Conservation (phyloP, 2,113 vertebrate genomes). For the Mugil cephalus region DNA sequence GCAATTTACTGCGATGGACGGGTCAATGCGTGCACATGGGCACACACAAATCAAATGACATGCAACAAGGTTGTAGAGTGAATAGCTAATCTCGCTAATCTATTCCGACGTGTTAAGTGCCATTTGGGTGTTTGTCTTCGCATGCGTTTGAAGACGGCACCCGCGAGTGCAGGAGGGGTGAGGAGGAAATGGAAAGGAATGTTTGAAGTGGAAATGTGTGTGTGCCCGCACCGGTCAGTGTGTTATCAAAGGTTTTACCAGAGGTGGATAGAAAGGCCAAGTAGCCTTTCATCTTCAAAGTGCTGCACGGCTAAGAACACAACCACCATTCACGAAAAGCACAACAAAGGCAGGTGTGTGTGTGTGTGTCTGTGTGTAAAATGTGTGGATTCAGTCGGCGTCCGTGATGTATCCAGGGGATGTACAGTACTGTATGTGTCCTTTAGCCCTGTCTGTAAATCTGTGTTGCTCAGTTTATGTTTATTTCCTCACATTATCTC, state of each 20-base stretch:
- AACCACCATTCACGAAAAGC: conserved; percentile 61
- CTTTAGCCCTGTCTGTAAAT: not conserved
- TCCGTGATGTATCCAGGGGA: conserved; percentile 34
- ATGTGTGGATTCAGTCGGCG: conserved; percentile 33
- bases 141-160: conserved; percentile 23
- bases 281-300: conserved; percentile 83
- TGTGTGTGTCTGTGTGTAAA: conserved; percentile 20
- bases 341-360: conserved; percentile 49
- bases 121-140: conserved; percentile 50
- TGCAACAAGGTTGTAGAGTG: conserved; percentile 30
- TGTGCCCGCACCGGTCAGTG: conserved; percentile 26
- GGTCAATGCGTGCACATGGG: conserved; percentile 28
- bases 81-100: conserved; percentile 44
- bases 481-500: not conserved
- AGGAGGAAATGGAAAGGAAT: conserved; percentile 48
- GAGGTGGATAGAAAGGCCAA: conserved; percentile 74
- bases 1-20: conserved; percentile 56
- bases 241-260: conserved; percentile 74
- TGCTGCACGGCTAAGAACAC: conserved; percentile 59
- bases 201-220: conserved; percentile 75
- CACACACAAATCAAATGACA: conserved; percentile 31
- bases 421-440: conserved; percentile 19
- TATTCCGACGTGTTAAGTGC: conserved; percentile 54
- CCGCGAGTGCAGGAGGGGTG: conserved; percentile 16
- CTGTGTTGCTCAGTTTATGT: too few species aligned